Evolutionary conservation across 1,140 invertebrate genomes (phyloP).

Genomic region (Laupala kohalensis): DNA sequence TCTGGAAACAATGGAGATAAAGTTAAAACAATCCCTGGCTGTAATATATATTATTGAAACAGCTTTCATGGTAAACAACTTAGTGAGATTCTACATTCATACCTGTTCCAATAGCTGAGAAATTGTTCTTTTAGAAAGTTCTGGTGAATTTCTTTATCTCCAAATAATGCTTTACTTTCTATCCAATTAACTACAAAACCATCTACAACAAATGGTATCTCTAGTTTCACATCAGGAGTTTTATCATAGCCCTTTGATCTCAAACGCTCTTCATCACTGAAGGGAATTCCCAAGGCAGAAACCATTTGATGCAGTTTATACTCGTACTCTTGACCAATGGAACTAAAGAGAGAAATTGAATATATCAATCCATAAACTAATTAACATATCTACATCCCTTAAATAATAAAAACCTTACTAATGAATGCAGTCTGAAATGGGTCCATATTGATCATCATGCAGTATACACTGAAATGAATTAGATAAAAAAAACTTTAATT

Average conservation of each 20-base stretch:
- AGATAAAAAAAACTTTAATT: slow-evolving; percentile 9
- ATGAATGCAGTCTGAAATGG: slow-evolving; percentile 57
- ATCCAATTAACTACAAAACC: slow-evolving; percentile 88
- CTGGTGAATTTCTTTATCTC: slow-evolving; percentile 65
- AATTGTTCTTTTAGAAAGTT: slow-evolving; percentile 79
- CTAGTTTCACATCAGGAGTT: slow-evolving; percentile 86
- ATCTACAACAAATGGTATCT: slow-evolving; percentile 75
- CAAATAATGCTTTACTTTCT: slow-evolving; percentile 91
- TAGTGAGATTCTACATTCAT: slow-evolving; percentile 12
- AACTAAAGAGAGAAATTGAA: slow-evolving; percentile 28
- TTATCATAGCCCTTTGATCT: slow-evolving; percentile 79
- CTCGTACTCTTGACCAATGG: slow-evolving; percentile 66
- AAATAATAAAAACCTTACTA: slow-evolving; percentile 33
- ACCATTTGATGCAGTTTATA: slow-evolving; percentile 46
- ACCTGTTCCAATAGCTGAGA: slow-evolving; percentile 83
- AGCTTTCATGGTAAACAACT: slow-evolving; percentile 4
- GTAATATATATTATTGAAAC: too few species aligned
- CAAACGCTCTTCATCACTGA: slow-evolving; percentile 69
- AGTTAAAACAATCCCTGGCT: too few species aligned
- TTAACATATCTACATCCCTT: neutral
- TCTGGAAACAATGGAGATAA: slow-evolving; percentile 29
- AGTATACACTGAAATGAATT: slow-evolving; percentile 41
- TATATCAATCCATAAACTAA: slow-evolving; percentile 4
- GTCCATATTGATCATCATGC: slow-evolving; percentile 63
- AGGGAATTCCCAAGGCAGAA: slow-evolving; percentile 44